Evolutionary conservation across 2,888 invertebrate genomes (phyloP).

Genomic region (Celastrina argiolus): DNA sequence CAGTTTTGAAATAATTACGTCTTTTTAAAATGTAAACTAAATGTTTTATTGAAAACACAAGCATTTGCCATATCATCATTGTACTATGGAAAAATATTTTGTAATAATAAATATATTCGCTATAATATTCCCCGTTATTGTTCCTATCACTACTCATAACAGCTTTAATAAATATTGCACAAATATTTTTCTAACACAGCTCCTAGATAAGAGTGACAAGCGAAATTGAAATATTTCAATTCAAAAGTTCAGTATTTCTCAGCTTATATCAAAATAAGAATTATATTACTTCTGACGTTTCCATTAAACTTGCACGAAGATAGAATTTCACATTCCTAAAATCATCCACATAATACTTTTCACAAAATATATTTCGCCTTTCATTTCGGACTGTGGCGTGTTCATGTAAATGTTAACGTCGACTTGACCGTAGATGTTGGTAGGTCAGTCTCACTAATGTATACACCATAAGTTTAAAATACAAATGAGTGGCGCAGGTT

Average conservation of each 20-base stretch:
- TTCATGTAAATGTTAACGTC: conserved; percentile 1
- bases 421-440: neutral
- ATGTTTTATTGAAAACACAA: too few relatives aligned
- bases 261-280: neutral
- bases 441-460: neutral
- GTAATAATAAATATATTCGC: too few relatives aligned
- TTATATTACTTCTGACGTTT: neutral
- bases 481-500: too few relatives aligned
- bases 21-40: too few relatives aligned
- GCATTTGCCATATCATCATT: too few relatives aligned
- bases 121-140: too few relatives aligned
- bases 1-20: too few relatives aligned
- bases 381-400: neutral
- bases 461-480: neutral
- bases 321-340: neutral
- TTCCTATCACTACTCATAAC: too few relatives aligned
- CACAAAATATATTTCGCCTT: neutral
- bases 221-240: neutral
- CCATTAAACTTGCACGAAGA: neutral
- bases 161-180: too few relatives aligned
- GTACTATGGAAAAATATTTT: too few relatives aligned
- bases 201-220: too few relatives aligned
- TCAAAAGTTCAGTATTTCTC: neutral
- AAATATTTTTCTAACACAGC: too few relatives aligned
- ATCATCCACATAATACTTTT: neutral